A percentile compares a stretch with the other conserved stretches of the same genome.
phyloP scores from a whole-genome alignment of 2,113 vertebrate genomes.

The Uropsilus gracilis region DNA sequence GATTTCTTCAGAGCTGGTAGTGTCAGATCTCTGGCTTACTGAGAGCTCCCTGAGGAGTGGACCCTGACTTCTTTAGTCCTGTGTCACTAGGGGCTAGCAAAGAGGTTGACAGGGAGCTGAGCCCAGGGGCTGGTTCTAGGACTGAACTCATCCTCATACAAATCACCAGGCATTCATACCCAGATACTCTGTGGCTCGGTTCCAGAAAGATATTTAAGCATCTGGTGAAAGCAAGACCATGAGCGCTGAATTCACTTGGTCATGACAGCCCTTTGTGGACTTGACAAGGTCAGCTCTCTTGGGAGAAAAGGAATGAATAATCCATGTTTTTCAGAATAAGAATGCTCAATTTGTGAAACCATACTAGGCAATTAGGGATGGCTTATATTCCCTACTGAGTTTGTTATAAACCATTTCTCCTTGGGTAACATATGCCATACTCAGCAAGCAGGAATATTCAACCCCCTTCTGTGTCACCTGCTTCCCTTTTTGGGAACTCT shows the following conservation, averaged over 20 bases:
- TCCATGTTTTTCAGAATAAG: neutral
- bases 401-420: neutral
- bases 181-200: neutral
- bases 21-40: neutral
- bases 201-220: neutral
- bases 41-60: neutral
- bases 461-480: neutral
- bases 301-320: neutral
- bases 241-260: neutral
- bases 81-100: neutral
- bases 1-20: neutral
- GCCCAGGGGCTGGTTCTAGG: neutral
- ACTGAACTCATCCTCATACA: neutral
- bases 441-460: too few relatives aligned
- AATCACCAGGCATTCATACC: neutral
- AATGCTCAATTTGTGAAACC: neutral
- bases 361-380: neutral
- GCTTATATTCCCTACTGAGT: neutral
- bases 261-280: fast-evolving
- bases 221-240: neutral
- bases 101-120: neutral
- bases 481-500: neutral
- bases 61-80: too few relatives aligned
- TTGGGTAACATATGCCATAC: neutral
- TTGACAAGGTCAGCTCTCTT: neutral